phyloP scores from a whole-genome alignment of 2,888 invertebrate species.

The Eupithecia centaureata region DNA sequence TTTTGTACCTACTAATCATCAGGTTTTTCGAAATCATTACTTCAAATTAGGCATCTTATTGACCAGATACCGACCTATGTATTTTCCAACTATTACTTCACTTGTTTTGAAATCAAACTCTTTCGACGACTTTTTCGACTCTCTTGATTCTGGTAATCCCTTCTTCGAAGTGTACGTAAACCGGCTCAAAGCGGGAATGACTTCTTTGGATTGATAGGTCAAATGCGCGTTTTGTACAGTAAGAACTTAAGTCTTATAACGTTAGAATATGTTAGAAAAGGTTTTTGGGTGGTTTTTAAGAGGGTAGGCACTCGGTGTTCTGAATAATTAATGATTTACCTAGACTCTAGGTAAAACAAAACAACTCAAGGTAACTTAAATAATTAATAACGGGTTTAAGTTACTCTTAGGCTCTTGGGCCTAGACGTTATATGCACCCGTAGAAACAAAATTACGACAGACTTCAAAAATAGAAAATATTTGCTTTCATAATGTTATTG shows the following conservation, averaged over 20 bases:
- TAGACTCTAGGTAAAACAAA: too few species aligned
- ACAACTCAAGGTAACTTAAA: too few species aligned
- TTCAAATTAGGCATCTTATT: neutral
- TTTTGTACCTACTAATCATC: neutral
- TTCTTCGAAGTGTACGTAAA: constrained; percentile 80
- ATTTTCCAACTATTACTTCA: neutral
- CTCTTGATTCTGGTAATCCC: constrained; percentile 65
- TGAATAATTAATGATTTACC: constrained; percentile 1
- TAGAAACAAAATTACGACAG: too few species aligned
- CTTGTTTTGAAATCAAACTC: neutral
- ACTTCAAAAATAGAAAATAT: too few species aligned
- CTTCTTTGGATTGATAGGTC: constrained; percentile 65
- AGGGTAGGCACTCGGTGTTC: constrained; percentile 61
- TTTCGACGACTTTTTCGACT: constrained; percentile 22
- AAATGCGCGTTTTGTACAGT: constrained; percentile 83
- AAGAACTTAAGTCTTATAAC: constrained; percentile 72
- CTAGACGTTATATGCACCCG: too few species aligned
- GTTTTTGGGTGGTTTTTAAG: constrained; percentile 53
- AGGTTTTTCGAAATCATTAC: neutral
- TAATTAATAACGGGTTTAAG: too few species aligned
- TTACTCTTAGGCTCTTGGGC: too few species aligned
- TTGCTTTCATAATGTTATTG: too few species aligned
- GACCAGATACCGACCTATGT: neutral
- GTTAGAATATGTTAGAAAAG: constrained; percentile 72
- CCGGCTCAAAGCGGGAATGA: constrained; percentile 70